Percentiles rank a stretch among this genome's conserved stretches.
Evolutionary conservation across 2,797 vertebrate genomes (phyloP).

Genomic region (Sebastes melanostomus): DNA sequence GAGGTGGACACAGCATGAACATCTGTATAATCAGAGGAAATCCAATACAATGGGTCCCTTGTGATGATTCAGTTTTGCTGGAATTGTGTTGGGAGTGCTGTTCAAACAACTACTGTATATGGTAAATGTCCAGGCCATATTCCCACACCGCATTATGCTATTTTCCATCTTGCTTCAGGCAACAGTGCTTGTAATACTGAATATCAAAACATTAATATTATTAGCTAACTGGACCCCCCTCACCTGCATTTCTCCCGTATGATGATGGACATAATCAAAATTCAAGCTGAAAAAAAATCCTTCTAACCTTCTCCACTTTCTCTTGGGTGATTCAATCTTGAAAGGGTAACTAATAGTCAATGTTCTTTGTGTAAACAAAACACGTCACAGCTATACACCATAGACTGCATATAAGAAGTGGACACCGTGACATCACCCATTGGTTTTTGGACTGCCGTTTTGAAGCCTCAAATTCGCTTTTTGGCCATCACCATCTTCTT

Average conservation of each 20-base stretch:
- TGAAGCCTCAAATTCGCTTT: no score
- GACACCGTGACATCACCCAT: no score
- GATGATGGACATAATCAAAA: not conserved
- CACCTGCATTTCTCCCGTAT: not conserved
- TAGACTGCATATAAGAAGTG: no score
- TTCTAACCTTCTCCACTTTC: not conserved
- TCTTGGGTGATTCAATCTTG: not conserved
- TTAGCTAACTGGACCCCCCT: not conserved
- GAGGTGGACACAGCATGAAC: not conserved
- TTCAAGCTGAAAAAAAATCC: not conserved
- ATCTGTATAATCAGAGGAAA: not conserved
- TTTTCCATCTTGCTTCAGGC: conserved; percentile 10
- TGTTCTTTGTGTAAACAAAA: not conserved
- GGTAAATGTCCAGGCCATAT: not conserved
- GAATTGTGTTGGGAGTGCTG: not conserved
- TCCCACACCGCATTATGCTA: not conserved
- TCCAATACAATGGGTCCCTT: not conserved
- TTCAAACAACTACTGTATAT: not conserved
- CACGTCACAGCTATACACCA: not conserved
- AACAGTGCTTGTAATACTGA: not conserved
- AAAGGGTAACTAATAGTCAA: not conserved
- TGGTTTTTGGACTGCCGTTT: no score
- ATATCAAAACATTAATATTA: conserved; percentile 22
- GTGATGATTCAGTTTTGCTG: not conserved
- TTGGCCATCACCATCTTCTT: no score